These are phyloP conservation scores for Drosophila buzzatii DNA, from an alignment of 2,888 invertebrate genomes.

Conservation along the genomic window DNA sequence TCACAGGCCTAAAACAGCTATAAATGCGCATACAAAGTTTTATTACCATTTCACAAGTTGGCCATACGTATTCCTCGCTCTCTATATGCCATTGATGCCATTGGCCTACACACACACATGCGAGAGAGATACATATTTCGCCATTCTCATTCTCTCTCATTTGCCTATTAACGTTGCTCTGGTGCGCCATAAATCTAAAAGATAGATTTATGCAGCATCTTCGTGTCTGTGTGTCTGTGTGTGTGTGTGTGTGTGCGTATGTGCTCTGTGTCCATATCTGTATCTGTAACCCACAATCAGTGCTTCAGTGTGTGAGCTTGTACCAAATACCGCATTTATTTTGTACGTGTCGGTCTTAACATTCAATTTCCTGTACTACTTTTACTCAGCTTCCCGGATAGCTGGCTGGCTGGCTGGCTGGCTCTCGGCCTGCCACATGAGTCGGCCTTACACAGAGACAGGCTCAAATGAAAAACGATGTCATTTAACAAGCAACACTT, in stretches of 20 bases:
- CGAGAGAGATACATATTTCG: constrained; percentile 1
- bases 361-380: constrained; percentile 68
- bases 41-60: constrained; percentile 72
- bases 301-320: constrained; percentile 26
- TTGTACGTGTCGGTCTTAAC: constrained; percentile 55
- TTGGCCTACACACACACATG: constrained; percentile 20
- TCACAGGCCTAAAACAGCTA: constrained; percentile 67
- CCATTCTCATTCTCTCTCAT: constrained; percentile 49
- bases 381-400: constrained; percentile 9
- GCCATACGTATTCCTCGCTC: constrained; percentile 25
- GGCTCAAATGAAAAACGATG: constrained; percentile 31
- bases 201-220: constrained; percentile 70
- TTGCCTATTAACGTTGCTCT: constrained; percentile 74
- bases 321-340: constrained; percentile 38
- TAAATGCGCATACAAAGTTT: constrained; percentile 70
- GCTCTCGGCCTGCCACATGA: neutral
- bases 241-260: constrained; percentile 16
- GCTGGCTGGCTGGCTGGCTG: constrained; percentile 6
- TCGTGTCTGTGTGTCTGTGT: constrained; percentile 24
- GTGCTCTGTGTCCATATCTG: constrained; percentile 14
- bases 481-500: constrained; percentile 39
- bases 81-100: constrained; percentile 27
- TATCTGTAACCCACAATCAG: constrained; percentile 47
- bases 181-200: constrained; percentile 71
- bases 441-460: constrained; percentile 11